Conservation (phyloP, 2,797 vertebrate species). For the Pterois miles region DNA sequence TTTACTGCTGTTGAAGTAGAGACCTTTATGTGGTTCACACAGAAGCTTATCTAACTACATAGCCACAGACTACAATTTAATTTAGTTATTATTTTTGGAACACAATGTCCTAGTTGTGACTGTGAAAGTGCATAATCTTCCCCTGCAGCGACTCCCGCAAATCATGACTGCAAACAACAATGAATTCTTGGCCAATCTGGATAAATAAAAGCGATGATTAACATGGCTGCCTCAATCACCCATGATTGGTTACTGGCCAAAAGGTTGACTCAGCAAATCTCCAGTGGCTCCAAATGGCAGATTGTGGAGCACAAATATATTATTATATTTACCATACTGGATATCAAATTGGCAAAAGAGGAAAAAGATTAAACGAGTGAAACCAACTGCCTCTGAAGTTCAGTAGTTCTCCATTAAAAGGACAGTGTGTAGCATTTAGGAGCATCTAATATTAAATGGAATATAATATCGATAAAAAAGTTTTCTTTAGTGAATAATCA, state of each 20-base stretch:
- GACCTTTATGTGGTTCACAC: slow-evolving; percentile 5
- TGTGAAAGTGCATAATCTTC: neutral
- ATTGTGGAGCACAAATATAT: neutral
- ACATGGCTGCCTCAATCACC: neutral
- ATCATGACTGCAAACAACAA: slow-evolving; percentile 13
- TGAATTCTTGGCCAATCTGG: neutral
- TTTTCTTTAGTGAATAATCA: too few relatives aligned
- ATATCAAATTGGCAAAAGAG: slow-evolving; percentile 7
- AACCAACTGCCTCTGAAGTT: neutral
- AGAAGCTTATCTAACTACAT: slow-evolving; percentile 9
- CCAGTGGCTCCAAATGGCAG: neutral
- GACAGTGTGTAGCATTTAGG: neutral
- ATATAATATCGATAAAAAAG: too few relatives aligned
- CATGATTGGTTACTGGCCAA: neutral
- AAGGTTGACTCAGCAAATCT: neutral
- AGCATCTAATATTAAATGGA: too few relatives aligned
- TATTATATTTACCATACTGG: neutral
- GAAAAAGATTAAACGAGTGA: neutral
- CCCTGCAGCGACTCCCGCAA: neutral
- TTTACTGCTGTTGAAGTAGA: neutral
- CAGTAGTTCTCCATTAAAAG: neutral
- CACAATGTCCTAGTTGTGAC: slow-evolving; percentile 9
- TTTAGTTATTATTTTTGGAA: slow-evolving; percentile 7
- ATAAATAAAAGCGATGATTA: slow-evolving; percentile 16
- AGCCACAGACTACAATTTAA: slow-evolving; percentile 8